Percentiles rank a stretch among this genome's conserved stretches.
Conservation (phyloP, 2,888 invertebrate species). For the Lobophora halterata region DNA sequence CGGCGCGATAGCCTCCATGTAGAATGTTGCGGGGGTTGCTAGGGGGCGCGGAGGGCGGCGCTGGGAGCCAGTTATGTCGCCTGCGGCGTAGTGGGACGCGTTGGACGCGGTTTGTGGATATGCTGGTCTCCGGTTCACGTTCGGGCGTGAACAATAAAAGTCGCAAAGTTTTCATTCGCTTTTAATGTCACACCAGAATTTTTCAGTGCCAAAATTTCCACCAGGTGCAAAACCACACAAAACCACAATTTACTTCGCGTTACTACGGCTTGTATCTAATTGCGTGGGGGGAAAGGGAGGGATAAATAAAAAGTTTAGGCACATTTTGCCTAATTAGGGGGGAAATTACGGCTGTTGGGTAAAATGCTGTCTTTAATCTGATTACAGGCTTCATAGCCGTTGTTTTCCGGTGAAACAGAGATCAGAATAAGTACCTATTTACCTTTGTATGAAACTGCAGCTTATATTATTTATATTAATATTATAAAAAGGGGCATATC, state of each 20-base stretch:
- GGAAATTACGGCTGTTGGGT: constrained; percentile 8
- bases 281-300: background rate
- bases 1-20: too few relatives aligned
- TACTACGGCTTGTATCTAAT: background rate
- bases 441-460: too few relatives aligned
- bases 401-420: constrained; percentile 5
- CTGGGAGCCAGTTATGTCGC: too few relatives aligned
- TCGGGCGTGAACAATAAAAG: too few relatives aligned
- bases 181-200: background rate
- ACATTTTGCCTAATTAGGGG: constrained; percentile 7
- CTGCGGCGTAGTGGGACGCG: too few relatives aligned
- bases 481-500: too few relatives aligned
- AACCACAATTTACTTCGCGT: constrained; percentile 3
- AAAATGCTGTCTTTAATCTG: constrained; percentile 8
- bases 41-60: too few relatives aligned
- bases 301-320: constrained; percentile 12
- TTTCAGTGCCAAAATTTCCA: constrained; percentile 1
- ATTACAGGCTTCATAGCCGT: constrained; percentile 5
- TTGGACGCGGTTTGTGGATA: too few relatives aligned
- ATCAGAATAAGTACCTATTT: constrained; percentile 1
- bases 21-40: too few relatives aligned
- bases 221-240: constrained; percentile 19
- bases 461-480: too few relatives aligned
- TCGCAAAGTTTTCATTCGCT: too few relatives aligned
- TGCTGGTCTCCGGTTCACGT: too few relatives aligned